A percentile compares a stretch with the other conserved stretches of the same genome.
These are phyloP conservation scores for Mylabris sibirica DNA, from an alignment of 2,888 invertebrate genomes.

Conservation along the genomic window DNA sequence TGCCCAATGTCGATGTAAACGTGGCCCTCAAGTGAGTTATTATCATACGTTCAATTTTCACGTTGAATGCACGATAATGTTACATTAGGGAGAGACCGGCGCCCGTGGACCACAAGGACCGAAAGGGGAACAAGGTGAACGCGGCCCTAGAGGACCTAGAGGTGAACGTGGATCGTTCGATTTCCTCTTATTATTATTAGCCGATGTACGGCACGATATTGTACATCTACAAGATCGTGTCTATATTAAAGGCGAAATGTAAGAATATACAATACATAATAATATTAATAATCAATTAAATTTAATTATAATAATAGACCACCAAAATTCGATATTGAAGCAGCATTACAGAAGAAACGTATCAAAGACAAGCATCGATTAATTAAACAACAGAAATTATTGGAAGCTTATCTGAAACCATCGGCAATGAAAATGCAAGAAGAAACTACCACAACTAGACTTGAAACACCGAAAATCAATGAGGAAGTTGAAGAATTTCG, in stretches of 20 bases:
- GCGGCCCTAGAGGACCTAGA: slow-evolving; percentile 67
- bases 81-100: slow-evolving; percentile 68
- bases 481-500: slow-evolving; percentile 42
- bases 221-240: slow-evolving; percentile 68
- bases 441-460: slow-evolving; percentile 28
- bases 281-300: background rate
- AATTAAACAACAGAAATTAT: slow-evolving; percentile 51
- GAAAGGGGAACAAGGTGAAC: slow-evolving; percentile 68
- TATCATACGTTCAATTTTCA: slow-evolving; percentile 34
- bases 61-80: slow-evolving; percentile 28
- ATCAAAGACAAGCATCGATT: slow-evolving; percentile 61
- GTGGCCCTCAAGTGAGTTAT: slow-evolving; percentile 69
- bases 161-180: slow-evolving; percentile 71
- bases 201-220: slow-evolving; percentile 71
- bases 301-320: slow-evolving; percentile 58
- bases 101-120: slow-evolving; percentile 69
- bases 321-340: slow-evolving; percentile 68
- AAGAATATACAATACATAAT: slow-evolving; percentile 42
- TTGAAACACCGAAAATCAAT: slow-evolving; percentile 4
- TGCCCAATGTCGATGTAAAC: slow-evolving; percentile 69
- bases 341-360: slow-evolving; percentile 66
- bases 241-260: slow-evolving; percentile 67
- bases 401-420: slow-evolving; percentile 50
- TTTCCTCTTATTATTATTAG: slow-evolving; percentile 69
- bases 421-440: slow-evolving; percentile 29